A percentile compares a stretch with the other conserved stretches of the same genome.
phyloP scores from a whole-genome alignment of 2,888 invertebrate genomes.

The Diabrotica balteata region DNA sequence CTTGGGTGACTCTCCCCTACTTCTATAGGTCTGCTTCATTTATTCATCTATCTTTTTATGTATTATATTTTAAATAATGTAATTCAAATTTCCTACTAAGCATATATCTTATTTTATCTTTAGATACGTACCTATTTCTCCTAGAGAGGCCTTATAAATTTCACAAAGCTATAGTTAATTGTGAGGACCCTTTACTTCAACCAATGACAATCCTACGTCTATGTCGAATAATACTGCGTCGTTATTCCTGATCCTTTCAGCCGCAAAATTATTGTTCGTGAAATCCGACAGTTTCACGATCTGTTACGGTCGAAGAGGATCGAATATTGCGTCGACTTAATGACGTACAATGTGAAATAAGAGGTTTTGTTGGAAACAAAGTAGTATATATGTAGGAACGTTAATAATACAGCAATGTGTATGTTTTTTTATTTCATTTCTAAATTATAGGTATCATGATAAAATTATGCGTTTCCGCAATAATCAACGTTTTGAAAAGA shows the following conservation, averaged over 20 bases:
- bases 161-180: too few relatives aligned
- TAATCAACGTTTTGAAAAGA: slow-evolving; percentile 8
- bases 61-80: too few relatives aligned
- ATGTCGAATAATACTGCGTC: slow-evolving; percentile 1
- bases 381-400: slow-evolving; percentile 5
- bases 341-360: slow-evolving; percentile 16
- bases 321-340: slow-evolving; percentile 14
- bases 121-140: too few relatives aligned
- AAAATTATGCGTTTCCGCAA: slow-evolving; percentile 16
- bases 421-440: slow-evolving; percentile 4
- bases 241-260: slow-evolving; percentile 7
- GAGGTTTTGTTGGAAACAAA: slow-evolving; percentile 7
- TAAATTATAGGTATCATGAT: slow-evolving; percentile 15
- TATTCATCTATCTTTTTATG: too few relatives aligned
- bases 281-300: slow-evolving; percentile 19
- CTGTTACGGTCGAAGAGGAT: slow-evolving; percentile 20
- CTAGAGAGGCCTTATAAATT: too few relatives aligned
- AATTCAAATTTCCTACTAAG: too few relatives aligned
- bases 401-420: slow-evolving; percentile 2
- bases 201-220: slow-evolving; percentile 6
- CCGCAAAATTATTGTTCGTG: slow-evolving; percentile 16
- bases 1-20: too few relatives aligned
- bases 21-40: too few relatives aligned
- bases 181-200: slow-evolving; percentile 3
- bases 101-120: too few relatives aligned